phyloP scores from a whole-genome alignment of 2,888 invertebrate genomes.

The Trichogramma dendrolimi region DNA sequence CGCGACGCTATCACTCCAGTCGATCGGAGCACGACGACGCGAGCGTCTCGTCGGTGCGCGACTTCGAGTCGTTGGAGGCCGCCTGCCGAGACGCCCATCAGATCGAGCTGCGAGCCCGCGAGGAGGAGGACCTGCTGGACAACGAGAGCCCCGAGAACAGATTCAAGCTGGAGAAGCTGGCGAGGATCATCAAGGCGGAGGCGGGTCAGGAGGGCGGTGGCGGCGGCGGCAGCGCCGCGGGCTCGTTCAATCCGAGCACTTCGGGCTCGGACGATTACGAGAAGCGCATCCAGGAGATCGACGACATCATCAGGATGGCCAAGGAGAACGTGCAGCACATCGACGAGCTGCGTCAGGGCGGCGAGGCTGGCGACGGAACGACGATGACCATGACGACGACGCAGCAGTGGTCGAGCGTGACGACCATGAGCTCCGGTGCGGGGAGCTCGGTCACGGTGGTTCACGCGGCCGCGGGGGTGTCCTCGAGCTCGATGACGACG shows the following conservation, averaged over 20 bases:
- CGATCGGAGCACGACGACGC: conserved; percentile 74
- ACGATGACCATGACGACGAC: conserved; percentile 37
- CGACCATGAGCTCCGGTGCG: conserved; percentile 31
- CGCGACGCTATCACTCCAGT: conserved; percentile 66
- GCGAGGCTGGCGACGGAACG: conserved; percentile 56
- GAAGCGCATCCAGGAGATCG: conserved; percentile 65
- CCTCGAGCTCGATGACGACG: conserved; percentile 14
- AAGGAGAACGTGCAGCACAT: conserved; percentile 65
- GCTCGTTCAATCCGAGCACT: conserved; percentile 51
- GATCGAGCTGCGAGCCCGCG: conserved; percentile 77
- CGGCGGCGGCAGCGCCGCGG: conserved; percentile 45
- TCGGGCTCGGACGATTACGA: conserved; percentile 62
- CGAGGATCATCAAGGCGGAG: conserved; percentile 36
- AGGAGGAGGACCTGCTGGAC: conserved; percentile 77
- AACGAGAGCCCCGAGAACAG: conserved; percentile 62
- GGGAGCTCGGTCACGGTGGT: conserved; percentile 18
- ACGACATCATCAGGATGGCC: conserved; percentile 65
- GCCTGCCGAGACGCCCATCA: conserved; percentile 80
- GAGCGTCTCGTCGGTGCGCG: conserved; percentile 81
- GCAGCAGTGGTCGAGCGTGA: conserved; percentile 18
- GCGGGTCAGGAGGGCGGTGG: conserved; percentile 27
- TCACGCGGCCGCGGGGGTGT: conserved; percentile 2
- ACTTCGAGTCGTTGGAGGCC: conserved; percentile 87
- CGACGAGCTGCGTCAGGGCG: conserved; percentile 44
- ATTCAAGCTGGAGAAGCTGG: conserved; percentile 56